Conservation (phyloP, 1,140 invertebrate genomes). For the Solen grandis region DNA sequence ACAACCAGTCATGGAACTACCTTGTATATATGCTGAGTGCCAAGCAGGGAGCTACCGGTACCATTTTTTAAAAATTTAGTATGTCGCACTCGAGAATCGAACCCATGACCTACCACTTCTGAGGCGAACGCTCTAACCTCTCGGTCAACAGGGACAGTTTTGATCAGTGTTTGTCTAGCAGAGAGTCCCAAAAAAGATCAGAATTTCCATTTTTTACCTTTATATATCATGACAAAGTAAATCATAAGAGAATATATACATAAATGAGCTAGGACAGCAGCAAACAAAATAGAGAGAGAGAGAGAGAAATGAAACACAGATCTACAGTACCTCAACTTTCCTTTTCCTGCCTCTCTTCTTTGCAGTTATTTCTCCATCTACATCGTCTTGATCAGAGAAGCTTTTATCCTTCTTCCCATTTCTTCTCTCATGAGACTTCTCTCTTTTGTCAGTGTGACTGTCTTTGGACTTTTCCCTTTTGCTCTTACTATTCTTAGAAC, state of each 20-base stretch:
- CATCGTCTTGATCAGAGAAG: slow-evolving; percentile 30
- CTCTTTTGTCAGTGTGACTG: not conserved
- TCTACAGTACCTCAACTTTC: slow-evolving; percentile 32
- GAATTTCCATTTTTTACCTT: not conserved
- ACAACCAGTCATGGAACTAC: not conserved
- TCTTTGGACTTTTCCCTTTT: slow-evolving; percentile 9
- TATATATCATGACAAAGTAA: not conserved
- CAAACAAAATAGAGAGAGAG: not conserved
- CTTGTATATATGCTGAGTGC: not conserved
- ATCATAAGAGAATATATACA: not conserved
- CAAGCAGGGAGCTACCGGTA: no score
- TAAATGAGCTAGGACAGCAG: not conserved
- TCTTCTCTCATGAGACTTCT: not conserved
- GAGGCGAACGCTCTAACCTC: not conserved
- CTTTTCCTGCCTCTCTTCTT: slow-evolving; percentile 40
- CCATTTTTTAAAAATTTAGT: not conserved
- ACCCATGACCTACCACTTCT: not conserved
- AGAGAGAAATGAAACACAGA: not conserved
- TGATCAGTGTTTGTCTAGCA: not conserved
- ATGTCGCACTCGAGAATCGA: not conserved
- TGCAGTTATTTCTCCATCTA: slow-evolving; percentile 24
- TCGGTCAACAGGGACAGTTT: no score
- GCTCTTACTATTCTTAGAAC: slow-evolving; percentile 4
- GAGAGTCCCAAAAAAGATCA: not conserved
- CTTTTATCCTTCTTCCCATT: slow-evolving; percentile 16